phyloP scores from a whole-genome alignment of 53 echinoderm and acorn worm genomes.

The Pentamera pediparva region DNA sequence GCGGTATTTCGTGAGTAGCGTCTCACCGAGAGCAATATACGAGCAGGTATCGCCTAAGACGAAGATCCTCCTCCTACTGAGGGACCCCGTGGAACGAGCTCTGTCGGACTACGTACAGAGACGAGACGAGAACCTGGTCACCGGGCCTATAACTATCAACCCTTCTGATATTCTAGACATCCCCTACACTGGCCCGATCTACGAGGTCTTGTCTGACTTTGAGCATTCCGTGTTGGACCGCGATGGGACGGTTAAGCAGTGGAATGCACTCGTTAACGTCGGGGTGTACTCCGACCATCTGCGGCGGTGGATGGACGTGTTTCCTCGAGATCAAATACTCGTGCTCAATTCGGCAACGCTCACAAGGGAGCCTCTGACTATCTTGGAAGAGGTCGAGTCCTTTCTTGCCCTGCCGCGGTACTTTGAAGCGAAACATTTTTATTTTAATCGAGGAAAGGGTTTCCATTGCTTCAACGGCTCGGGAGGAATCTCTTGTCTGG shows the following conservation, averaged over 20 bases:
- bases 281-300: slow-evolving; percentile 4
- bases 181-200: background rate
- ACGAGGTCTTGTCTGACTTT: background rate
- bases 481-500: background rate
- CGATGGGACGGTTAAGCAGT: background rate
- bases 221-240: background rate
- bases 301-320: background rate
- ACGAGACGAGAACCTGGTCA: background rate
- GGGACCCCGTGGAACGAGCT: slow-evolving; percentile 15
- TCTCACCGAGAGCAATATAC: background rate
- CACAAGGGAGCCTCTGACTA: background rate
- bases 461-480: background rate
- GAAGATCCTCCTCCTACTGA: slow-evolving; percentile 8
- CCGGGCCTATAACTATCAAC: background rate
- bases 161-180: background rate
- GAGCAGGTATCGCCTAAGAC: background rate
- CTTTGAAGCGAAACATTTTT: slow-evolving; percentile 3
- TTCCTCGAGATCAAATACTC: slow-evolving; percentile 9
- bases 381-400: background rate
- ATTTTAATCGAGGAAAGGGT: background rate
- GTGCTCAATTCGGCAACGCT: background rate
- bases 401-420: slow-evolving; percentile 9
- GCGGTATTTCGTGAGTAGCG: background rate
- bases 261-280: background rate
- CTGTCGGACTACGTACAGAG: slow-evolving; percentile 5